Base-by-base conservation (phyloP, 2,113 vertebrate species). In the Spermophilus dauricus region DNA sequence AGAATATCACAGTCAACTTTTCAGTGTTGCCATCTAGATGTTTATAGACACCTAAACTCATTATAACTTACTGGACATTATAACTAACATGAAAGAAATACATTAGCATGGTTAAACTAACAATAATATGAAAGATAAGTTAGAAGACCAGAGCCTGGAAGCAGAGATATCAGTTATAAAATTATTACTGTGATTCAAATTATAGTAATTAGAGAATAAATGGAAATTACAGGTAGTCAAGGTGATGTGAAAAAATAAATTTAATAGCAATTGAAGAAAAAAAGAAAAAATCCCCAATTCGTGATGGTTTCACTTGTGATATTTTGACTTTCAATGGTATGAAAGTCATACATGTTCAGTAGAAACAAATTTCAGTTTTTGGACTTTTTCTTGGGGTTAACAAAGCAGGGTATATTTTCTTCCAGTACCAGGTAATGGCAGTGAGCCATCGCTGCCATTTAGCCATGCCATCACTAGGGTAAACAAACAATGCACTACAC, bases 1-100 rank as follows among this genome's bases (percentile, higher is more conserved):
- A 82, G 32, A 69, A 91, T 8, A 42, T 91, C 67, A 83, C 56
- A 97, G 32, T 11, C 24, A 69, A 39, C 28, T 73, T 90, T 91
- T 72, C 28, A 77, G 32, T 76, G 76, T 48, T 86, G 32, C 20
- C 5, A 37, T 13, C 17, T 85, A 37, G 0, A 48, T 82, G 61
- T 93, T 82, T 56, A 77, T 26, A 83, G 9, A 80, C 56, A 86
- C 5, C 14, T 77, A 48, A 86, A 37, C 1, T 88, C 32, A 58
- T 91, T 73, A 91, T n/a, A 86, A 77, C 63, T 67, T 88, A 76
- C 34, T 72, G 34, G 94, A 58, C 32, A 69, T 56, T 89, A 89
- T 67, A 89, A 86, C 65, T 10, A 45, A 91, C 39, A 85, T 14
- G 4, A 90, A 69, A 58, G 90, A 76, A 85, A 42, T 65, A 45